Evolutionary conservation across 2,888 invertebrate genomes (phyloP), one percentile per base, ranked within the genome.

Genomic region (Podotricha telesiphe): DNA sequence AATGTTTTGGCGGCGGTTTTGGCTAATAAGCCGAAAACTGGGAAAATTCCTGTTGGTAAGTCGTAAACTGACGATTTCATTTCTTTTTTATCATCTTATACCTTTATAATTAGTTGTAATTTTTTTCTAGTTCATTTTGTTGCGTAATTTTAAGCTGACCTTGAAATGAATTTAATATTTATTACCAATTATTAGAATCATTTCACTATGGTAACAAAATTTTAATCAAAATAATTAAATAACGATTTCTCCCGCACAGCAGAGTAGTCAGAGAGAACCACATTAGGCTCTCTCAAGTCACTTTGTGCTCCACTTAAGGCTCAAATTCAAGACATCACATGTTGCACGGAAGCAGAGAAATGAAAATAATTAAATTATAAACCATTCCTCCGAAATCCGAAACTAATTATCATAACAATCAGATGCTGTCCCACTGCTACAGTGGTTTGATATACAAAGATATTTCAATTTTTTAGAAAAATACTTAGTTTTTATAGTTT

Each of bases 11-110:
- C 93, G 64, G 92, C 91, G 8, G 92, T 93, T 71, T 84, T 93
- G 78, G 86, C 90, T 76, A 93, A 93, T 82, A 92, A 87, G 82
- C 91, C 91, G 4, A 93, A 93, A 82, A 87, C 86, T 74, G 91
- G 91, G 53, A 92, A 92, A 87, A 91, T 91, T 77, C 93, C 93
- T 78, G 87, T 91, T 81, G 93, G 93, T 93, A 85, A 88, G 93
- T 79, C 19, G 10, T 50, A 62, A 47, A 47, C 17, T 37, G 5
- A 11, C 17, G 10, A 62, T 67, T 69, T 53, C 42, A 22, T 8
- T 50, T 19, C 10, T 55, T 47, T 37, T 53, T 63, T 22, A 58
- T 37, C 45, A 63, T 13, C 17, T 19, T 51, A 61, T 45, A 62
- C 47, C 19, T 45, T 34, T 62, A 22, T 62, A 53, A 61, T 22